phyloP scores from a whole-genome alignment of 1,140 invertebrate genomes.

The Rhagoletis zephyria region DNA sequence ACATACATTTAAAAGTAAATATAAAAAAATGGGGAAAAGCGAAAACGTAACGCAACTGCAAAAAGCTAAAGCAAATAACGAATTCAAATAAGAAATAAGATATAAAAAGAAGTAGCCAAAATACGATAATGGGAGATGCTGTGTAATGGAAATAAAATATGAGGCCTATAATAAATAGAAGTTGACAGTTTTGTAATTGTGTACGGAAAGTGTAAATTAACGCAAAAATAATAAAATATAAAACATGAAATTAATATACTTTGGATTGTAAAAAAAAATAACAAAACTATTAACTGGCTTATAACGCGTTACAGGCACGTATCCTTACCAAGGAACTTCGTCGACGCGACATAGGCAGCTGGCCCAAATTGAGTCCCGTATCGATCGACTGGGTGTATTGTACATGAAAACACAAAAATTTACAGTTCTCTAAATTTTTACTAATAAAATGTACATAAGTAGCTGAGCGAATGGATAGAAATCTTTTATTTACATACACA shows the following conservation, averaged over 20 bases:
- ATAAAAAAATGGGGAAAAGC: not conserved
- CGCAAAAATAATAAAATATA: too few relatives aligned
- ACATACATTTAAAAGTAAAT: not conserved
- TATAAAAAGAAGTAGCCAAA: not conserved
- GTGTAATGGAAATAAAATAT: not conserved
- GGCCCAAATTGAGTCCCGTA: conserved; percentile 59
- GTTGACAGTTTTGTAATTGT: not conserved
- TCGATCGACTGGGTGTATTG: conserved; percentile 59
- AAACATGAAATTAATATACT: not conserved
- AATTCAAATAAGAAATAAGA: not conserved
- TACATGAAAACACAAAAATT: conserved; percentile 55
- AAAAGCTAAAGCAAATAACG: conserved; percentile 38
- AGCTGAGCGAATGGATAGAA: not conserved
- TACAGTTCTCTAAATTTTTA: conserved; percentile 26
- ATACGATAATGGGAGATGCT: not conserved
- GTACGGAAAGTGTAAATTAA: too few relatives aligned
- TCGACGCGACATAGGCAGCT: conserved; percentile 55
- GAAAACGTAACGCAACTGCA: not conserved
- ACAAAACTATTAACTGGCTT: not conserved
- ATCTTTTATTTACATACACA: not conserved
- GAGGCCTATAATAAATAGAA: not conserved
- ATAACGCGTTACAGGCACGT: conserved; percentile 39
- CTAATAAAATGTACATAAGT: conserved; percentile 2
- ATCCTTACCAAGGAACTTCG: conserved; percentile 58
- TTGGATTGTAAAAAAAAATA: conserved; percentile 13